phyloP scores from a whole-genome alignment of 2,113 vertebrate species.

The Nyctibius bracteatus region DNA sequence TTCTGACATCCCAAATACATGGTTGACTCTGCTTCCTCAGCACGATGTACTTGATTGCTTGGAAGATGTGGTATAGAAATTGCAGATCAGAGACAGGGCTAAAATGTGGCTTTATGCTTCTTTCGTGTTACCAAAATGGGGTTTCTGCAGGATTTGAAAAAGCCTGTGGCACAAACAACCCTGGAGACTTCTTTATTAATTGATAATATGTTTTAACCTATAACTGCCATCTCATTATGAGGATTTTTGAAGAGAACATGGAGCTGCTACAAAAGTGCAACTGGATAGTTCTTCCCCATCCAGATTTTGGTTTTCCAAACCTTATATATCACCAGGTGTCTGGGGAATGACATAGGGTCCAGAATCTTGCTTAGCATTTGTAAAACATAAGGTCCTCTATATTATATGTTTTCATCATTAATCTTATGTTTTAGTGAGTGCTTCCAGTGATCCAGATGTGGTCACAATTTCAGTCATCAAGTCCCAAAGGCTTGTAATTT shows the following conservation, averaged over 20 bases:
- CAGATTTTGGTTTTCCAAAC: not conserved
- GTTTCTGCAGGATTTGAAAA: not conserved
- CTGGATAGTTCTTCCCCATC: not conserved
- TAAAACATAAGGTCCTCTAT: not conserved
- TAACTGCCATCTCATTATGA: not conserved
- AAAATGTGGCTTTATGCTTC: not conserved
- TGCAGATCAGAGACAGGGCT: not conserved
- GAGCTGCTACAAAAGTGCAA: not conserved
- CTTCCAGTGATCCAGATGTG: constrained; percentile 1
- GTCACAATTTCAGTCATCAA: not conserved
- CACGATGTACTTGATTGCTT: not conserved
- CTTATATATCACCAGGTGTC: not conserved
- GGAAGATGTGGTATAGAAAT: not conserved
- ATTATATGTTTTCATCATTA: not conserved
- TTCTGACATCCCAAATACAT: not conserved
- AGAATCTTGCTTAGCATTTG: not conserved
- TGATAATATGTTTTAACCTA: not conserved
- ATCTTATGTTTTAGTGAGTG: not conserved
- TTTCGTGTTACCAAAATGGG: not conserved
- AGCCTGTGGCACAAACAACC: not conserved
- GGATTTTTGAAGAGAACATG: not conserved
- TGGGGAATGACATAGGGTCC: not conserved
- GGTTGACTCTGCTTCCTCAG: not conserved
- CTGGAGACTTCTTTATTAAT: not conserved
- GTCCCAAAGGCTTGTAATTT: not conserved